Evolutionary conservation across 2,113 vertebrate genomes (phyloP), one percentile per base, ranked within the genome.

Genomic region (Chrysochloris asiatica): DNA sequence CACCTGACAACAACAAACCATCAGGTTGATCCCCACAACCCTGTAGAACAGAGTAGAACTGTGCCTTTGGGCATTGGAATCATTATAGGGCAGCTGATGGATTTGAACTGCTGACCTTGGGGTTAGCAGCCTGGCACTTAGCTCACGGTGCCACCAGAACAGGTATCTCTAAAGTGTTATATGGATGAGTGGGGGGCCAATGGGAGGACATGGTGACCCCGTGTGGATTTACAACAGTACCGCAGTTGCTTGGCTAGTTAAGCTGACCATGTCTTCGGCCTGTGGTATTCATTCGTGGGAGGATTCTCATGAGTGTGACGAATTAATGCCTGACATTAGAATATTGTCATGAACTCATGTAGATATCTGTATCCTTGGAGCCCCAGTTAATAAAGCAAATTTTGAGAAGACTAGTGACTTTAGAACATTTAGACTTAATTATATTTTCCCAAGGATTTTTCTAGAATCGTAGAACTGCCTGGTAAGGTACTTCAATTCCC

Each of bases 381-480:
- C 81, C 87, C 92, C 63, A 89, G 77, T 83, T 95, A 94, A 92
- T 95, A 89, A 94, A 94, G 91, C 88, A 94, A 87, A 91, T 94
- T 93, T 91, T 87, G 89, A 82, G 94, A 89, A 92, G 93, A 94
- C 86, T 59, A 33, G 61, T 86, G 83, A 24, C 73, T 93, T 97
- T 89, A 95, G 92, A 90, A 75, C 83, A 90, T 92, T 96, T 85
- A 90, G 88, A 86, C 72, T 89, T 96, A 91, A 96, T 95, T 94
- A 85, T 92, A 87, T 94, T 95, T 96, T 84, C 90, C 82, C 89
- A 93, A 95, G 93, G 94, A 71, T 93, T 93, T 93, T 95, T 90
- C 92, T 93, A 65, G 87, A 95, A 65, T 95, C 92, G 83, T 84
- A 41, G 91, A 93, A 94, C 86, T 92, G 94, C 86, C 77, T 78